Base-by-base conservation (phyloP, 2,888 invertebrate species). In the Drosophila glabriapex region DNA sequence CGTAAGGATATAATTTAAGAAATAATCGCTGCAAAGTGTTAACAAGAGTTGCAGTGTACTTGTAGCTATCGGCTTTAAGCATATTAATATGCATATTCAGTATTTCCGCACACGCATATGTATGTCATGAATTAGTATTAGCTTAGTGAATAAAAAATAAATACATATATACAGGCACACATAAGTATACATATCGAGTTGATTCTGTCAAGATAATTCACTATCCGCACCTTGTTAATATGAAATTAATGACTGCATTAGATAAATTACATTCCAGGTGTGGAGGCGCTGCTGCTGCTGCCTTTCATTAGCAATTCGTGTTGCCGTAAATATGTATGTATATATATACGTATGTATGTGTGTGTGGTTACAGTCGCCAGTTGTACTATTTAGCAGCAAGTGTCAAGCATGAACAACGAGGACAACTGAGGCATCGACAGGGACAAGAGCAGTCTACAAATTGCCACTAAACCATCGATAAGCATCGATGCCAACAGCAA, bases 221-320 rank as follows among this genome's bases (percentile, higher is more conserved):
- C 91, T 88, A 90, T 93, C 93, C 93, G 93, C 93, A 93, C 93
- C 93, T 93, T 92, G 93, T 94, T 94, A 94, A 94, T 94, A 94
- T 93, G 94, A 94, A 94, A 93, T 93, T 94, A 94, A 94, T 93
- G 93, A 93, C 93, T 93, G 92, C 92, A 93, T 93, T 92, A 93
- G 87, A 92, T 89, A 91, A 91, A 92, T 92, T 91, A 92, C 85
- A 82, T 68, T 85, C 43, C 31, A 58, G 58, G 58, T 58, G 58
- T 64, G 60, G 50, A 59, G 73, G 53, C 54, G 66, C 64, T 56
- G 62, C 52, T 55, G 61, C 55, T 37, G 43, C 37, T 50, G 72
- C 25, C 46, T 54, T 56, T 52, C 60, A 76, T 61, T 65, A 68
- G 39, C 46, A 19, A 31, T 41, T 52, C 73, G 41, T 33, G 28